A percentile compares a stretch with the other conserved stretches of the same genome.
phyloP scores from a whole-genome alignment of 2,888 invertebrate species.

The Lycophotia porphyrea region DNA sequence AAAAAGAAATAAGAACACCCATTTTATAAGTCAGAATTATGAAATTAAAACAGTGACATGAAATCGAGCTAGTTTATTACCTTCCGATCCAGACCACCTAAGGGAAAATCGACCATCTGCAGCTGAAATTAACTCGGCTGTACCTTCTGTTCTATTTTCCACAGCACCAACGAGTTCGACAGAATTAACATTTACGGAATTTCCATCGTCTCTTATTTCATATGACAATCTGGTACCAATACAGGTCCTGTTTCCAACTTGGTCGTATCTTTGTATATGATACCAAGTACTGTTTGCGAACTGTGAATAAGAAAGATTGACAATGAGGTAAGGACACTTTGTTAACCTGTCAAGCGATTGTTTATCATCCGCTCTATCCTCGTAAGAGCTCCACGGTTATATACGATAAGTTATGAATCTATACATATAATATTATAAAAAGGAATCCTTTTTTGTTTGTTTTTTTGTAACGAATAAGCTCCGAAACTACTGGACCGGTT shows the following conservation, averaged over 20 bases:
- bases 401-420: neutral
- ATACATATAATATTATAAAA: too few relatives aligned
- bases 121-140: conserved; percentile 71
- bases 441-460: too few relatives aligned
- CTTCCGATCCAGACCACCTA: conserved; percentile 71
- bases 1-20: neutral
- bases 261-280: conserved; percentile 81
- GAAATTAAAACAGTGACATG: neutral
- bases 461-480: too few relatives aligned
- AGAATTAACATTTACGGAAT: conserved; percentile 7
- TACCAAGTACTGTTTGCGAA: conserved; percentile 84
- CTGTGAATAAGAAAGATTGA: conserved; percentile 67
- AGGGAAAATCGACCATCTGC: conserved; percentile 77
- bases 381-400: neutral
- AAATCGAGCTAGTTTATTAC: conserved; percentile 57
- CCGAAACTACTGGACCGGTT: too few relatives aligned
- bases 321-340: neutral
- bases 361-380: neutral
- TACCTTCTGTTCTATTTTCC: conserved; percentile 74
- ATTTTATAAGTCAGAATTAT: neutral
- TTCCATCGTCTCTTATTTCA: conserved; percentile 55
- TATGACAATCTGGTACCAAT: conserved; percentile 76
- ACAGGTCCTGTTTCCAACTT: conserved; percentile 76
- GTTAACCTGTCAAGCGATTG: neutral
- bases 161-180: conserved; percentile 77